Evolutionary conservation across 2,113 vertebrate species (phyloP).

Genomic region (Trogon melanurus): DNA sequence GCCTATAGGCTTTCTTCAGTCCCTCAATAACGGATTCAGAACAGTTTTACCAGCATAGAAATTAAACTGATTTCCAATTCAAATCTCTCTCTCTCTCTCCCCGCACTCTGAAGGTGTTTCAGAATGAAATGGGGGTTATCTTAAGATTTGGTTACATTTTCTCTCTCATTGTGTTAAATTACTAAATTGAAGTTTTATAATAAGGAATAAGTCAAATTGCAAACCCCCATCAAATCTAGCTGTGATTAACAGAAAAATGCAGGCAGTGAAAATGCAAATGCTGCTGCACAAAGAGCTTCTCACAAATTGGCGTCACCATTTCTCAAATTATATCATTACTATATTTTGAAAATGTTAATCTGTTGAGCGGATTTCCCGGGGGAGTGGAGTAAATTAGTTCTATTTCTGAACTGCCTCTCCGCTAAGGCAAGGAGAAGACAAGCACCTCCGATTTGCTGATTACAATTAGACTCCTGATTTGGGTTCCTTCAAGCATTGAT

Average conservation of each 20-base stretch:
- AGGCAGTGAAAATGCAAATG: slow-evolving; percentile 99
- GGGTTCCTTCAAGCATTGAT: slow-evolving; percentile 99
- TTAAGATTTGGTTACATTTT: slow-evolving; percentile 94
- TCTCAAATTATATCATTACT: slow-evolving; percentile 99
- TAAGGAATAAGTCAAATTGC: slow-evolving; percentile 99
- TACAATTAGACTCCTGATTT: slow-evolving; percentile 99
- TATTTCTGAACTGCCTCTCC: slow-evolving; percentile 99
- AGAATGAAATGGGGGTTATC: slow-evolving; percentile 92
- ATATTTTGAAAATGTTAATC: slow-evolving; percentile 99
- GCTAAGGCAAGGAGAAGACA: slow-evolving; percentile 94
- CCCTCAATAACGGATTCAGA: slow-evolving; percentile 83
- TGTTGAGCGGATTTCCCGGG: slow-evolving; percentile 99
- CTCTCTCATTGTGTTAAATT: slow-evolving; percentile 97
- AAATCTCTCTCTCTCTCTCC: slow-evolving; percentile 80
- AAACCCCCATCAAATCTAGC: slow-evolving; percentile 94
- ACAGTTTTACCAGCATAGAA: slow-evolving; percentile 83
- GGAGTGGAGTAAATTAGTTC: slow-evolving; percentile 99
- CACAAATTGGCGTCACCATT: slow-evolving; percentile 99
- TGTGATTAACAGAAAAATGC: slow-evolving; percentile 98
- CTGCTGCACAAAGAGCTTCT: slow-evolving; percentile 98
- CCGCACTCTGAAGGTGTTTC: slow-evolving; percentile 86
- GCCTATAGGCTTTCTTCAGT: slow-evolving; percentile 80
- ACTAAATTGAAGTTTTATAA: slow-evolving; percentile 99
- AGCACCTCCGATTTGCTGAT: slow-evolving; percentile 99
- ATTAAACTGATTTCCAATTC: slow-evolving; percentile 90